Evolutionary conservation across 2,113 vertebrate genomes (phyloP).

Genomic region (Pangasianodon hypophthalmus): DNA sequence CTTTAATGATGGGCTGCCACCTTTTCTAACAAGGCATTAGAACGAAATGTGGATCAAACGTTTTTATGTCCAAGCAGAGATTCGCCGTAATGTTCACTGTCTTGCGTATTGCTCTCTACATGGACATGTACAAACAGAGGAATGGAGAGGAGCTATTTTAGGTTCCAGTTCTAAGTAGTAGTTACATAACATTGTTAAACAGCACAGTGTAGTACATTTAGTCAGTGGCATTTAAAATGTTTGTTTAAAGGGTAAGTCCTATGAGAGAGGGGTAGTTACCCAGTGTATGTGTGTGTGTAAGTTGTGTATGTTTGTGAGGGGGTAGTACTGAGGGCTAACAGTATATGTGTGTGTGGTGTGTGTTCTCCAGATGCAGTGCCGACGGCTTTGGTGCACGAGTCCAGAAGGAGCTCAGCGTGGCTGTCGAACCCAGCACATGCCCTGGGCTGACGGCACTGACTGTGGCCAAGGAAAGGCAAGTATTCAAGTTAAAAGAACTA

Average conservation of each 20-base stretch:
- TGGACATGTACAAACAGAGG: background rate
- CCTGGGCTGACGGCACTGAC: constrained; percentile 96
- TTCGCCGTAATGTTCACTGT: background rate
- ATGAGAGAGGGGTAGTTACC: constrained; percentile 13
- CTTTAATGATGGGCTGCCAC: background rate
- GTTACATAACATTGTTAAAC: constrained; percentile 33
- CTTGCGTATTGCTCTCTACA: background rate
- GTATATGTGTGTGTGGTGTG: constrained; percentile 37
- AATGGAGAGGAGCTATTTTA: constrained; percentile 5
- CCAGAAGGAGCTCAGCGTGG: constrained; percentile 87
- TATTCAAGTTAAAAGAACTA: background rate
- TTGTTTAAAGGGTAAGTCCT: constrained; percentile 41
- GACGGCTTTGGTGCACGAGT: constrained; percentile 94
- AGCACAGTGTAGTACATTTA: constrained; percentile 7
- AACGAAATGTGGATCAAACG: background rate
- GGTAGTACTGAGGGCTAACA: constrained; percentile 25
- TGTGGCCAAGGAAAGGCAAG: constrained; percentile 90
- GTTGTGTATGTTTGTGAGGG: background rate
- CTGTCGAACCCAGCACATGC: constrained; percentile 96
- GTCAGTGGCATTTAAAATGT: background rate
- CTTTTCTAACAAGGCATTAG: background rate
- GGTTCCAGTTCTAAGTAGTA: background rate
- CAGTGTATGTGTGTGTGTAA: background rate
- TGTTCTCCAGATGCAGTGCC: constrained; percentile 86
- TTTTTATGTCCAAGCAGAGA: background rate